These are phyloP conservation scores for Todiramphus chloris DNA, from an alignment of 2,113 vertebrate species.

Conservation along the genomic window DNA sequence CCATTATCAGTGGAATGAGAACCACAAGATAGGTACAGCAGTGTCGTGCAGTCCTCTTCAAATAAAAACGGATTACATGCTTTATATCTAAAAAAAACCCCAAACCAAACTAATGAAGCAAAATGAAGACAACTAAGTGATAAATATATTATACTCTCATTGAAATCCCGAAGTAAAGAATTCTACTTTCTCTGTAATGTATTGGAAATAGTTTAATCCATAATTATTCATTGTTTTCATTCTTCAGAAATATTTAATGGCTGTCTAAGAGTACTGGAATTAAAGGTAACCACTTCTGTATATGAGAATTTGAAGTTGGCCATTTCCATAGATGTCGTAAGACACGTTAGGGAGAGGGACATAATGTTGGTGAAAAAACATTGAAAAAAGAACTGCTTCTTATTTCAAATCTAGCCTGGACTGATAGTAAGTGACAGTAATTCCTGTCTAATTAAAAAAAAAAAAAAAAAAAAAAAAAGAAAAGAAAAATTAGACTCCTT, in stretches of 20 bases:
- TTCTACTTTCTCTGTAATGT: not conserved
- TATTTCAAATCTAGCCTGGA: not conserved
- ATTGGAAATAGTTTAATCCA: conserved; percentile 5
- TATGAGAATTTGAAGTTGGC: not conserved
- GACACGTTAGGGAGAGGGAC: not conserved
- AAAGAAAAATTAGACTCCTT: not conserved
- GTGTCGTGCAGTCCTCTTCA: not conserved
- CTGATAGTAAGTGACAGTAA: not conserved
- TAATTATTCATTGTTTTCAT: not conserved
- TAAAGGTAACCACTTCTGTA: not conserved
- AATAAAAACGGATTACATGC: not conserved
- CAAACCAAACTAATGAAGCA: not conserved
- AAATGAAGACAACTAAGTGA: not conserved
- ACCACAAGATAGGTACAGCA: not conserved
- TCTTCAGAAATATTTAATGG: not conserved
- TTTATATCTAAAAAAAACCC: not conserved
- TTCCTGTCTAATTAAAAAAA: not conserved
- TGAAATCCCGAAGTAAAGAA: conserved; percentile 29
- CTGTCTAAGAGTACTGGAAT: not conserved
- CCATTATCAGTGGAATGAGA: not conserved
- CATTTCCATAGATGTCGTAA: not conserved
- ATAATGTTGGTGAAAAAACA: not conserved
- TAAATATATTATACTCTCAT: not conserved
- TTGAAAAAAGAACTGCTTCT: not conserved
- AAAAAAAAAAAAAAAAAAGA: not conserved